Evolutionary conservation across 2,888 invertebrate species (phyloP).

Genomic region (Seira musarum): DNA sequence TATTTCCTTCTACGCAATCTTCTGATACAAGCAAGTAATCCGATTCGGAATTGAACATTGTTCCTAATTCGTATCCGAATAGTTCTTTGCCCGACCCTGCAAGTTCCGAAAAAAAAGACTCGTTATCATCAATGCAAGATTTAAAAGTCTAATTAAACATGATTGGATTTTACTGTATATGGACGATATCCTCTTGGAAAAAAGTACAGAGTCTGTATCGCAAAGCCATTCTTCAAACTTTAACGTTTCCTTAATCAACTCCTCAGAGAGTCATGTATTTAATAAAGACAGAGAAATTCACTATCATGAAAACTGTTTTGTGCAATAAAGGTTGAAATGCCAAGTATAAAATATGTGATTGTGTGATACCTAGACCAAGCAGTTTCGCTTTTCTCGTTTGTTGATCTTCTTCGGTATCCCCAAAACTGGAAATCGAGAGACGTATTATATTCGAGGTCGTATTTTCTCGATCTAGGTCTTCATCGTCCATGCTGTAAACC

Average conservation of each 20-base stretch:
- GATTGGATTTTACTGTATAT: background rate
- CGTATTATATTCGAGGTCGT: constrained; percentile 2
- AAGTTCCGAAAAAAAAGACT: no score
- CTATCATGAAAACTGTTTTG: background rate
- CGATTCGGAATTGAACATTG: background rate
- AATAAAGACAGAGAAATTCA: background rate
- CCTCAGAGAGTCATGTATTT: constrained; percentile 47
- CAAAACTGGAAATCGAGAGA: constrained; percentile 27
- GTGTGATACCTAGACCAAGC: constrained; percentile 5
- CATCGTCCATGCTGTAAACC: no score
- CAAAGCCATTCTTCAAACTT: constrained; percentile 35
- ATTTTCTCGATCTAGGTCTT: no score
- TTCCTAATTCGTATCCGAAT: constrained; percentile 21
- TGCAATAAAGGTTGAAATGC: no score
- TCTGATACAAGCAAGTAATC: constrained; percentile 31
- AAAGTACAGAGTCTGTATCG: background rate
- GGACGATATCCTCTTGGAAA: constrained; percentile 13
- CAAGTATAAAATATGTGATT: background rate
- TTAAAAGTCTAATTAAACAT: no score
- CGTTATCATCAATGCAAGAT: no score
- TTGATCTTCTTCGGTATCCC: constrained; percentile 8
- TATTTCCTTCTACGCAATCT: background rate
- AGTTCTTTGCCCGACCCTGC: background rate
- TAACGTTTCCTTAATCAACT: constrained; percentile 20
- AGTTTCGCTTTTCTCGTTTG: background rate